phyloP scores from a whole-genome alignment of 2,888 invertebrate species.

The Troides aeacus region DNA sequence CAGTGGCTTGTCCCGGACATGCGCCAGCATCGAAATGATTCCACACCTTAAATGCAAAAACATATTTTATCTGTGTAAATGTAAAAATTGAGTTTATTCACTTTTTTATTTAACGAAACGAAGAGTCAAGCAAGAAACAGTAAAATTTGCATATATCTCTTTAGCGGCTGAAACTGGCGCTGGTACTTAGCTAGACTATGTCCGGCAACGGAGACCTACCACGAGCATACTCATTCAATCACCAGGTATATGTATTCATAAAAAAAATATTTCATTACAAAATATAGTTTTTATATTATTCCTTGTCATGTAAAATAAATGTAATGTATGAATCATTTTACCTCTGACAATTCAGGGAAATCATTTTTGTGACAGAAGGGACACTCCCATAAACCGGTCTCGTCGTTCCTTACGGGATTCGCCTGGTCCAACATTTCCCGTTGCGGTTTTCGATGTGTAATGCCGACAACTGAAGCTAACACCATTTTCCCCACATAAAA shows the following conservation, averaged over 20 bases:
- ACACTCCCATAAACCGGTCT: constrained; percentile 97
- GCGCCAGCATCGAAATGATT: constrained; percentile 97
- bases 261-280: not conserved
- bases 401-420: constrained; percentile 96
- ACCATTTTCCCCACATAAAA: constrained; percentile 95
- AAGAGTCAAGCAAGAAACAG: not conserved
- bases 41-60: constrained; percentile 84
- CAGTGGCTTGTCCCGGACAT: constrained; percentile 97
- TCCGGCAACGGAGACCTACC: not conserved
- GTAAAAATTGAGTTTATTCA: not conserved
- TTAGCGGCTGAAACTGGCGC: too few species aligned
- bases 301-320: too few species aligned
- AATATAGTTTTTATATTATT: too few species aligned
- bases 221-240: not conserved
- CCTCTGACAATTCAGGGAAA: constrained; percentile 95
- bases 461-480: constrained; percentile 88
- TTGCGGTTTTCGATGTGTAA: constrained; percentile 92
- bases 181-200: too few species aligned
- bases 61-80: not conserved
- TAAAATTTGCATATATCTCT: not conserved
- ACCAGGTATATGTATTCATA: not conserved
- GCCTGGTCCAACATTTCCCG: constrained; percentile 97
- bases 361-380: constrained; percentile 98
- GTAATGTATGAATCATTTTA: constrained; percentile 42
- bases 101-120: not conserved